Evolutionary conservation across 2,113 vertebrate species (phyloP).

Genomic region (Piaya cayana): DNA sequence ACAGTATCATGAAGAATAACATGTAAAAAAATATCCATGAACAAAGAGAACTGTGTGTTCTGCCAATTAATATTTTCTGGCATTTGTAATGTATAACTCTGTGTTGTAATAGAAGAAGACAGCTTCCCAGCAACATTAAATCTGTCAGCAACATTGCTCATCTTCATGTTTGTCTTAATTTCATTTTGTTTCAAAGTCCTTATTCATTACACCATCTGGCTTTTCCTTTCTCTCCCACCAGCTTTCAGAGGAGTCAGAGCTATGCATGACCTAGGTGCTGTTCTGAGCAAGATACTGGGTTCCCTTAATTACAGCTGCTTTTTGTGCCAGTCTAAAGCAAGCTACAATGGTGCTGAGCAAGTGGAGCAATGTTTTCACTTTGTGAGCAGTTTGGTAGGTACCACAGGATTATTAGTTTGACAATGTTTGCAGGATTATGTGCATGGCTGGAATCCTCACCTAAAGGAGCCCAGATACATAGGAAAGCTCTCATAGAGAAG

Average conservation of each 20-base stretch:
- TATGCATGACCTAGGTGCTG: neutral
- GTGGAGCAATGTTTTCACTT: neutral
- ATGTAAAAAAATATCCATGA: neutral
- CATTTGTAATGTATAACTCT: neutral
- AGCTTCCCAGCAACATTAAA: neutral
- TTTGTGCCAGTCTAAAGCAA: neutral
- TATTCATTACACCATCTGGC: neutral
- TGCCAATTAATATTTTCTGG: neutral
- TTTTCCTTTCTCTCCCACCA: neutral
- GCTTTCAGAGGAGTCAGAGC: neutral
- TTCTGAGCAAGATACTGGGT: neutral
- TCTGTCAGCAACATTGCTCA: neutral
- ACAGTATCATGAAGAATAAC: neutral
- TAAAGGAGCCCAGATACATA: neutral
- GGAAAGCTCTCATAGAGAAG: neutral
- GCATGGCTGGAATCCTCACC: neutral
- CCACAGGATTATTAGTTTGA: neutral
- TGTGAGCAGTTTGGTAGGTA: neutral
- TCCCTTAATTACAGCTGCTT: neutral
- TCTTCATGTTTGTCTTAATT: neutral
- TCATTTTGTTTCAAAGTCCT: neutral
- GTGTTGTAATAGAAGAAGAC: neutral
- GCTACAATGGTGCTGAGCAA: neutral
- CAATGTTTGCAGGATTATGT: accelerated
- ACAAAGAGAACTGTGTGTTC: neutral